Evolutionary conservation across 2,113 vertebrate genomes (phyloP).

Genomic region (Gopherus evgoodei): DNA sequence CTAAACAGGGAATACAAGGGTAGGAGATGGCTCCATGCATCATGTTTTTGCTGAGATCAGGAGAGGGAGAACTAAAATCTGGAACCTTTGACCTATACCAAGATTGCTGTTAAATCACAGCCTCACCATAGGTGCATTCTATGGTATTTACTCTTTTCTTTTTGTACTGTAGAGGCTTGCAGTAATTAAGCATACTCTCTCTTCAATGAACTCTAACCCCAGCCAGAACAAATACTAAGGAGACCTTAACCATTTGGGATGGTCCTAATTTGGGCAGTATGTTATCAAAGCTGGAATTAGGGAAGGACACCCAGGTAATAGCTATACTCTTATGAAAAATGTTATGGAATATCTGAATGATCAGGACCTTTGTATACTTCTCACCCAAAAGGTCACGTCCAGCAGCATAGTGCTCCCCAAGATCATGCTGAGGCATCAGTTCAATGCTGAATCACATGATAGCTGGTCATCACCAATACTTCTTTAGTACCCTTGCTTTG

Average conservation of each 20-base stretch:
- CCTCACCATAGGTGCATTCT: background rate
- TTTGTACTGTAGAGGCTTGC: background rate
- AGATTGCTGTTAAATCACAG: background rate
- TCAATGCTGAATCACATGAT: background rate
- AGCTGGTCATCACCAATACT: background rate
- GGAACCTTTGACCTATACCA: background rate
- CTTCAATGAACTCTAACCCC: background rate
- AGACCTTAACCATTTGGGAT: background rate
- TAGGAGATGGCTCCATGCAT: background rate
- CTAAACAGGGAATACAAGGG: conserved; percentile 32
- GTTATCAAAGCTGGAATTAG: background rate
- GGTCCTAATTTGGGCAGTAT: too few relatives aligned
- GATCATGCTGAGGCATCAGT: background rate
- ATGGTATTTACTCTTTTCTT: background rate
- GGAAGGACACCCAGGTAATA: background rate
- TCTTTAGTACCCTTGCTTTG: background rate
- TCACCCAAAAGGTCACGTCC: background rate
- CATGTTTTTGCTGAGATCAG: background rate
- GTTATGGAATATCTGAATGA: background rate
- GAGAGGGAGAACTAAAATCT: background rate
- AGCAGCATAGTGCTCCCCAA: background rate
- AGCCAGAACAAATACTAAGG: background rate
- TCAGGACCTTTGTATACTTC: accelerated
- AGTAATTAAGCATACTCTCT: background rate
- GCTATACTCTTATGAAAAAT: background rate